Base-by-base conservation (phyloP, 23 tunicate species). In the Ascidia mentula region DNA sequence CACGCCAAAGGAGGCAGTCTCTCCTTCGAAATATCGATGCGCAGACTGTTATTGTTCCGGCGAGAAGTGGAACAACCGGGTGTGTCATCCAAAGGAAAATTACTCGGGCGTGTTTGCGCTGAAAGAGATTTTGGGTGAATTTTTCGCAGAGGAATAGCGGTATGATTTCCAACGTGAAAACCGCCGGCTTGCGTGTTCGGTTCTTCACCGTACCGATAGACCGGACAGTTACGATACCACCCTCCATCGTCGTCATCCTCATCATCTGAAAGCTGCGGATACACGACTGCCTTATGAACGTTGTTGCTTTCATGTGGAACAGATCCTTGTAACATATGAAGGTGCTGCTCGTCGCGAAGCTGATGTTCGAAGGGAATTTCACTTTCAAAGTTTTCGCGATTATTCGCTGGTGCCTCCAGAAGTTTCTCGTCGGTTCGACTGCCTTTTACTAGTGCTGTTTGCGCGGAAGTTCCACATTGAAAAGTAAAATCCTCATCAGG, bases 1-100 rank as follows among this genome's bases (percentile, higher is more conserved):
- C 40, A 81, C 15, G 46, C 42, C 46, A 60, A 59, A 32, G 80
- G 87, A 6, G 87, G 87, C 34, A 70, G 72, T 22, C 46, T 69
- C 26, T 45, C 60, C 17, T 45, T 78, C 37, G 85, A 22, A 18
- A 40, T 46, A 32, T 74, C 36, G 30, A 32, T 18, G 39, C 18
- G 39, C 31, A 70, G 39, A 22, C 32, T 70, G 74, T 34, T 33
- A 36, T 40, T 38, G 45, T 77, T 77, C 32, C 60, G 80, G 5
- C 69, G 46, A 4, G 78, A 26, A 1, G 40, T 74, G 28, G 65
- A 53, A 9, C 65, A 53, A 6, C 65, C 65, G 28, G 65, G 65
- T 53, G n/a, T n/a, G n/a, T 53, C 65, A 9, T 53, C 65, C 12
- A 9, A 26, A 28, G 4, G 65, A 9, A 20, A 53, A 53, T 53